Percentiles rank a stretch among this genome's conserved stretches.
Conservation (phyloP, 64 coral and sea anemone species). For the Montipora sp. region DNA sequence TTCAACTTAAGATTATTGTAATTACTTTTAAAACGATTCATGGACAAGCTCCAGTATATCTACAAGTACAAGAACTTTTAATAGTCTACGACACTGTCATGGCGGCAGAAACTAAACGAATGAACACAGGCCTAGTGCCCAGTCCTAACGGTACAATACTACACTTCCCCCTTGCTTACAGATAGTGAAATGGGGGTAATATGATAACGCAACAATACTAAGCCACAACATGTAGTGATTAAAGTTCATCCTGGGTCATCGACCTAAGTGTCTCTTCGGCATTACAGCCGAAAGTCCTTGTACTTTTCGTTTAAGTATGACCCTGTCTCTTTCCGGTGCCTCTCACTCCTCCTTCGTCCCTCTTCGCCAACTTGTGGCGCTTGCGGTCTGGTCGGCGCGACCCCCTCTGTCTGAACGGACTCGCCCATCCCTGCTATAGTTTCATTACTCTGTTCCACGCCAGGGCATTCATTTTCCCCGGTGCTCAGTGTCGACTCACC, state of each 20-base stretch:
- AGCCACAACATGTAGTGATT: neutral
- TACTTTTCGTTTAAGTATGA: slow-evolving; percentile 28
- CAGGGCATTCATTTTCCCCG: neutral
- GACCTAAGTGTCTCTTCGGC: neutral
- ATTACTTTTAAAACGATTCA: too few species aligned
- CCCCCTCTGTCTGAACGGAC: neutral
- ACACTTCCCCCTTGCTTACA: slow-evolving; percentile 22
- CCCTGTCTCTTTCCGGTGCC: slow-evolving; percentile 25
- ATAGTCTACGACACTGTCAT: neutral
- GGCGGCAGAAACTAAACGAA: too few species aligned
- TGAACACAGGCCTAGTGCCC: neutral
- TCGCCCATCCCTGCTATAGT: neutral
- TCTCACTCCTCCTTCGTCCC: slow-evolving; percentile 14
- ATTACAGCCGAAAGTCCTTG: neutral
- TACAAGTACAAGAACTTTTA: neutral
- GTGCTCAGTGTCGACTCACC: neutral
- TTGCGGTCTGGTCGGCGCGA: neutral
- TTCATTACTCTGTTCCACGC: neutral
- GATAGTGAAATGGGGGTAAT: neutral
- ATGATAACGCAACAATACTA: neutral
- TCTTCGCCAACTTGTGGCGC: neutral
- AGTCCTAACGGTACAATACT: slow-evolving; percentile 14
- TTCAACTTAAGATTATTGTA: too few species aligned
- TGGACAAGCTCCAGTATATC: too few species aligned
- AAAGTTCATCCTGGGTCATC: neutral